Evolutionary conservation across 2,888 invertebrate species (phyloP).

Genomic region (Lamellibrachia columna): DNA sequence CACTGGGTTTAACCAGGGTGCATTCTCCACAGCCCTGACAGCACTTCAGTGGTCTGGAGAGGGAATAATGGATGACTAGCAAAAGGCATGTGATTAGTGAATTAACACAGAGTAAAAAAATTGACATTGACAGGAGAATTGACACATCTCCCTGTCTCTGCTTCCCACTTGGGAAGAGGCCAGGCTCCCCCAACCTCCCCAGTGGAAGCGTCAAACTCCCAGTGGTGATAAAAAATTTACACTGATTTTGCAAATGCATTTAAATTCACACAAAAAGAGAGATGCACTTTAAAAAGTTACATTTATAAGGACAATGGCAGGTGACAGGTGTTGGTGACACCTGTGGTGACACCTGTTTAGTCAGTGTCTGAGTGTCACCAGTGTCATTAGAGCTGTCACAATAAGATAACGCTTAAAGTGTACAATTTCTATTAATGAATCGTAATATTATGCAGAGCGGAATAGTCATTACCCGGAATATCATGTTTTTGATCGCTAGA

Average conservation of each 20-base stretch:
- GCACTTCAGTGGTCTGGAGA: neutral
- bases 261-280: neutral
- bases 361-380: neutral
- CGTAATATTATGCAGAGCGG: too few relatives aligned
- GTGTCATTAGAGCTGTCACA: neutral
- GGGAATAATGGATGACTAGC: neutral
- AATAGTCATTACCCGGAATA: too few relatives aligned
- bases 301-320: neutral
- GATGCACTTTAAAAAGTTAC: neutral
- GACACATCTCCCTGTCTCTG: neutral
- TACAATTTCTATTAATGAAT: too few relatives aligned
- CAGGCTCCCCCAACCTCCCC: neutral
- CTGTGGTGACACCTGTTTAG: neutral
- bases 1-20: neutral
- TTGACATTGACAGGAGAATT: neutral
- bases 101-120: neutral
- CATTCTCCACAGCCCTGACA: neutral
- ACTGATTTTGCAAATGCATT: constrained; percentile 7
- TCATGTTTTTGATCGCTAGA: too few relatives aligned
- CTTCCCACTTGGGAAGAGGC: neutral
- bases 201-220: neutral
- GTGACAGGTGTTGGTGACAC: neutral
- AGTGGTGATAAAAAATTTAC: constrained; percentile 6
- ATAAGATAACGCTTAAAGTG: too few relatives aligned
- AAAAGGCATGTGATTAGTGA: neutral